phyloP scores from a whole-genome alignment of 2,113 vertebrate species.

The Anser cygnoides region DNA sequence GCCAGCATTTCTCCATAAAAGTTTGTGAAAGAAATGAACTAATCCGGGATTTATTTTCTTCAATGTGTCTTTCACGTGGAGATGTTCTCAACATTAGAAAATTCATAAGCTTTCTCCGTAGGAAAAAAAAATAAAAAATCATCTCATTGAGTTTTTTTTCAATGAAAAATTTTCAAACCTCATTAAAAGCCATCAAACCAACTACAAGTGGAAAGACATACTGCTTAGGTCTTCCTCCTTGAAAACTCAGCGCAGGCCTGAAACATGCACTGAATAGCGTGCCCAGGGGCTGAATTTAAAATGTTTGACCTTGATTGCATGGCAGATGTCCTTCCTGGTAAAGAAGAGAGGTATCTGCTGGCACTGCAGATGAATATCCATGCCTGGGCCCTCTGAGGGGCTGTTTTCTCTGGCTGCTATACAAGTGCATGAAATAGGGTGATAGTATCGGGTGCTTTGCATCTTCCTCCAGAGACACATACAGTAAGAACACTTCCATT shows the following conservation, averaged over 20 bases:
- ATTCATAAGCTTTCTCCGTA: background rate
- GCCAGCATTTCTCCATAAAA: background rate
- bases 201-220: background rate
- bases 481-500: background rate
- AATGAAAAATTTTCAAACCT: background rate
- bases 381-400: background rate
- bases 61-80: background rate
- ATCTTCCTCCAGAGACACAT: background rate
- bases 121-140: background rate
- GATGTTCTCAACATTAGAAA: background rate
- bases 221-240: background rate
- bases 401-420: background rate
- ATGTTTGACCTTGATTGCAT: conserved; percentile 3
- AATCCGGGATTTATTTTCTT: background rate
- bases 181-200: background rate
- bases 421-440: background rate
- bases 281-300: background rate
- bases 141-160: background rate
- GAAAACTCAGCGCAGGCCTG: background rate
- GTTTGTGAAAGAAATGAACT: background rate
- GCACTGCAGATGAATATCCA: background rate
- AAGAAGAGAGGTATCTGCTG: background rate
- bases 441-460: background rate
- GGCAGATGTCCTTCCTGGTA: background rate
- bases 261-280: background rate